Evolutionary conservation across 1,140 invertebrate species (phyloP), one percentile per base, ranked within the genome.

Genomic region (Macrobrachium nipponense): DNA sequence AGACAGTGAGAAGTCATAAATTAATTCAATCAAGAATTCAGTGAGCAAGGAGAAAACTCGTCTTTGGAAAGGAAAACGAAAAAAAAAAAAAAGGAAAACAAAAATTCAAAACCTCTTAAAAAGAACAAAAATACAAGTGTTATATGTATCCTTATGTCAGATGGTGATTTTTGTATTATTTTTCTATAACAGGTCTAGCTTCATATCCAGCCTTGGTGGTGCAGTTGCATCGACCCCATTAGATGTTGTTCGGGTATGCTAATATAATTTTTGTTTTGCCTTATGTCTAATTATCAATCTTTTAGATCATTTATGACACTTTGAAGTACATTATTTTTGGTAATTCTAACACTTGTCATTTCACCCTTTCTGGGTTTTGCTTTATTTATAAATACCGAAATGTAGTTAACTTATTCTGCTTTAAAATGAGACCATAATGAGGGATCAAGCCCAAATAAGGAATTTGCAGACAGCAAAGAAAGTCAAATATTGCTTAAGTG

Each of bases 201-300:
- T 96, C 90, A 94, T 96, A 90, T 97, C 98, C 86, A 98, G 97
- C 91, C 93, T 99, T 88, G 95, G 96, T 87, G 98, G 97, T 91
- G 97, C 97, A 66, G 93, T 98, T 87, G 96, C 97, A 87, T 98
- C 97, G 75, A 98, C 97, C 36, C 98, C 98, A 76, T 95, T 98
- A 87, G 98, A 99, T 93, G 97, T 99, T 76, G 94, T 99, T 72
- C 94, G 98, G 91, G 97, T 98, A 91, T 94, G 95, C 82, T 93
- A 27, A 6, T 59, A 15, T 78, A 4, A 1, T 58, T 51, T 20
- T 87, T 76, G 43, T 23, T 59, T 12, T 59, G 2, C 61, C 18
- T 70, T 23, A n/a, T n/a, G 20, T 51, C 23, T 76, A 58, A 20
- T 17, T 44, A 5, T 76, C 12, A 18, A 51, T 8, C 8, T 43